Conservation (phyloP, 2,797 vertebrate genomes). For the Alca torda region DNA sequence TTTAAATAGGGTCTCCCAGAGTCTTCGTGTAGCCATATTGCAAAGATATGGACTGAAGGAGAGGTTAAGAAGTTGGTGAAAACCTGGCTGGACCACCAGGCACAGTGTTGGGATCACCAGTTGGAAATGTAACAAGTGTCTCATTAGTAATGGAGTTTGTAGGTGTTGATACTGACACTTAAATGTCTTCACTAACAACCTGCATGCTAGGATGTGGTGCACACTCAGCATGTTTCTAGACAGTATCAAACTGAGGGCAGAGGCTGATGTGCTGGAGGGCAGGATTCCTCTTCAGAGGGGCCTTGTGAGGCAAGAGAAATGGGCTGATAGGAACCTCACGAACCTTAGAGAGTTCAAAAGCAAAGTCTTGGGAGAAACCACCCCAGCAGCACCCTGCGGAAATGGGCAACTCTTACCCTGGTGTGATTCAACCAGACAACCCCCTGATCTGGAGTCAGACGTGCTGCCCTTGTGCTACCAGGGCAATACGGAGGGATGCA, state of each 20-base stretch:
- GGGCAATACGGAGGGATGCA: neutral
- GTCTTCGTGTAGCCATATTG: too few relatives aligned
- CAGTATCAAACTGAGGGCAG: neutral
- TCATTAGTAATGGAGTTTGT: too few relatives aligned
- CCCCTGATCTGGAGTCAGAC: neutral
- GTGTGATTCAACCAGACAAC: neutral
- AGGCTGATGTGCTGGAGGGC: neutral
- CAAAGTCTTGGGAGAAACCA: neutral
- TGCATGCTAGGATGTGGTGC: too few relatives aligned
- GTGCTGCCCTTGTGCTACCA: neutral
- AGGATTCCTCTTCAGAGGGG: neutral
- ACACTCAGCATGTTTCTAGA: neutral
- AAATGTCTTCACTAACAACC: too few relatives aligned
- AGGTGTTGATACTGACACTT: too few relatives aligned
- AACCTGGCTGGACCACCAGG: too few relatives aligned
- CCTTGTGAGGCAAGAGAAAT: neutral
- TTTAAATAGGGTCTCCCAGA: too few relatives aligned
- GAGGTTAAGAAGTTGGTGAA: too few relatives aligned
- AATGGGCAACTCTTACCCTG: neutral
- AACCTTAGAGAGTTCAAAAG: neutral
- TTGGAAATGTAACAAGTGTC: too few relatives aligned
- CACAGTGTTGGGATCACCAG: too few relatives aligned
- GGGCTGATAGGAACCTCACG: too few relatives aligned
- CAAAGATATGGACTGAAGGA: too few relatives aligned
- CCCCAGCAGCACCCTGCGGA: neutral